Base-by-base conservation (phyloP, 53 echinoderm and acorn worm species). In the Crossaster papposus region DNA sequence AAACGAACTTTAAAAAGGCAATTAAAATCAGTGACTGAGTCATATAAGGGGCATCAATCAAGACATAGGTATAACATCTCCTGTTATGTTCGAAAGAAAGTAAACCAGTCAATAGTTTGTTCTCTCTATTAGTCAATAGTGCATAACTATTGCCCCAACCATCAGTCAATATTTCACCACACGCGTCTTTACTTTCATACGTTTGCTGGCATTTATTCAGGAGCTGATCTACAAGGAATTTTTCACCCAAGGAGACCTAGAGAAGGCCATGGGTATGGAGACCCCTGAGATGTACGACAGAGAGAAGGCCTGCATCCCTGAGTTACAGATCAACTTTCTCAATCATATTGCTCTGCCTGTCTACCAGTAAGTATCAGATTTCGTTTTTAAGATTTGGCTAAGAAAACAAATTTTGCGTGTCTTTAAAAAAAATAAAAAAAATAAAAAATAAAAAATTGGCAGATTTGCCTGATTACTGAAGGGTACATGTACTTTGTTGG, bases 261-360 rank as follows among this genome's bases (percentile, higher is more conserved):
- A 99, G 94, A 99, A 99, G 80, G 99, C 99, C 33, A 99, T 99
- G 95, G 99, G 99, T 10, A 64, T 96, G 85, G 92, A 94, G 70
- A 96, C 96, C 15, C 96, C 96, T 0, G 96, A 99, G 94, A 99
- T 99, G 99, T 96, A 93, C 68, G 99, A 99, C 93, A 65, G 99
- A 50, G 99, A 99, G 90, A 99, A 99, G 88, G 99, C 99, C 54
- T 99, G 93, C 81, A 99, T 99, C 72, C 99, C 99, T 53, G 99
- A 99, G 83, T 89, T 99, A 3, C 99, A 99, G 90, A 94, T 99
- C 33, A 96, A 95, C 78, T 99, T 99, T 90, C 90, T 99, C 22
- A 92, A 99, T 54, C 99, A 99, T 86, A 99, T 99, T 77, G 99
- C 96, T 24, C 72, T 91, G 86, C 99, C 99, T 33, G 94, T 99